Evolutionary conservation across 2,113 vertebrate genomes (phyloP).

Genomic region (Xiphophorus hellerii): DNA sequence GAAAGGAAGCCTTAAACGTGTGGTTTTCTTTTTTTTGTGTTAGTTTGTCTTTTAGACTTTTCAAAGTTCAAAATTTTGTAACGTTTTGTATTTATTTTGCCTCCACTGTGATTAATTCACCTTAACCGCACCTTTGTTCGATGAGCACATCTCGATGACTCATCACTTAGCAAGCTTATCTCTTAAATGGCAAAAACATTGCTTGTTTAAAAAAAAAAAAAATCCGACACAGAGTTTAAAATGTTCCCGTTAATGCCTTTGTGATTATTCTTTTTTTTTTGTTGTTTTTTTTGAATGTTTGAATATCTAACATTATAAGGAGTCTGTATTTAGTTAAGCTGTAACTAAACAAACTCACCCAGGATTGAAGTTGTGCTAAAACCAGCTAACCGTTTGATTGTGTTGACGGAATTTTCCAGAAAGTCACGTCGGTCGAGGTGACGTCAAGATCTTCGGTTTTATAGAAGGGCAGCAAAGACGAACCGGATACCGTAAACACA

Average conservation of each 20-base stretch:
- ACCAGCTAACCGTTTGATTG: background rate
- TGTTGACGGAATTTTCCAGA: constrained; percentile 20
- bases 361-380: constrained; percentile 2
- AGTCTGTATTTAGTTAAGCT: background rate
- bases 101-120: constrained; percentile 19
- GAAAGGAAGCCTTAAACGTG: background rate
- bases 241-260: background rate
- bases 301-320: background rate
- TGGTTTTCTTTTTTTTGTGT: constrained; percentile 24
- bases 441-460: constrained; percentile 2
- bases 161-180: background rate
- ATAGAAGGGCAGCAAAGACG: background rate
- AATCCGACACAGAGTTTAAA: background rate
- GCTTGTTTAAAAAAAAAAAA: background rate
- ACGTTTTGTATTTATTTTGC: constrained; percentile 47
- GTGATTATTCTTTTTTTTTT: constrained; percentile 10
- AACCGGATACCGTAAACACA: background rate
- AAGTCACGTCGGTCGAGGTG: background rate
- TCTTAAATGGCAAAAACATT: background rate
- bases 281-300: constrained; percentile 28
- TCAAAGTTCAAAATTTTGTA: background rate
- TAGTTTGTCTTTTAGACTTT: background rate
- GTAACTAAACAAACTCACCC: constrained; percentile 10
- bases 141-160: constrained; percentile 10
- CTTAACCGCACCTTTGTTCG: constrained; percentile 26